Conservation (phyloP, 2,888 invertebrate genomes). For the Fissipunctia ypsillon region DNA sequence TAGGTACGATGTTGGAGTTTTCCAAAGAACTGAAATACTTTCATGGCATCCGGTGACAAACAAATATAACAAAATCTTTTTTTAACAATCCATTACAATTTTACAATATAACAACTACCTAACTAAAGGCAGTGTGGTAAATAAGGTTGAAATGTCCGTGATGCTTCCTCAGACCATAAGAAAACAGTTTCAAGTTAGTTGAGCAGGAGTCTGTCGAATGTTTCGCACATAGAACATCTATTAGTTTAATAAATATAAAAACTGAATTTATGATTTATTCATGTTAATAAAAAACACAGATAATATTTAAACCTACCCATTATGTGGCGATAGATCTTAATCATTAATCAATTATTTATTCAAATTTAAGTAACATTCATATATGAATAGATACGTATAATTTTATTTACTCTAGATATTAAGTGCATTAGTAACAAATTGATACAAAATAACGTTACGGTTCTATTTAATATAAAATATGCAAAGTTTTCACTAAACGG, state of each 20-base stretch:
- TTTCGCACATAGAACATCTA: too few species aligned
- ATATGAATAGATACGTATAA: neutral
- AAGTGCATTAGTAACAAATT: slow-evolving; percentile 20
- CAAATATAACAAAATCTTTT: neutral
- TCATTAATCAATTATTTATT: slow-evolving; percentile 3
- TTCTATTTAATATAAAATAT: slow-evolving; percentile 58
- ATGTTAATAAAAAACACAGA: neutral
- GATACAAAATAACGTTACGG: slow-evolving; percentile 35
- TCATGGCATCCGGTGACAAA: neutral
- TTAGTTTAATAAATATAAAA: neutral
- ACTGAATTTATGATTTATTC: neutral
- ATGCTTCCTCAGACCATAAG: neutral
- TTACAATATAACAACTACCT: too few species aligned
- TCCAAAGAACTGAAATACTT: neutral
- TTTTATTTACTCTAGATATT: slow-evolving; percentile 13
- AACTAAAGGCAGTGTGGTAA: neutral
- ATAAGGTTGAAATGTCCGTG: too few species aligned
- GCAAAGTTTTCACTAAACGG: slow-evolving; percentile 66
- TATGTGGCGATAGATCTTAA: neutral
- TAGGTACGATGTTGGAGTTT: neutral
- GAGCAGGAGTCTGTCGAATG: neutral
- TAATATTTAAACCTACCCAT: neutral
- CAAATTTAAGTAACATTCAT: neutral
- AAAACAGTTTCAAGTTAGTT: neutral
- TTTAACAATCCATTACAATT: neutral